phyloP scores from a whole-genome alignment of 2,888 invertebrate species.

The Volucella inanis region DNA sequence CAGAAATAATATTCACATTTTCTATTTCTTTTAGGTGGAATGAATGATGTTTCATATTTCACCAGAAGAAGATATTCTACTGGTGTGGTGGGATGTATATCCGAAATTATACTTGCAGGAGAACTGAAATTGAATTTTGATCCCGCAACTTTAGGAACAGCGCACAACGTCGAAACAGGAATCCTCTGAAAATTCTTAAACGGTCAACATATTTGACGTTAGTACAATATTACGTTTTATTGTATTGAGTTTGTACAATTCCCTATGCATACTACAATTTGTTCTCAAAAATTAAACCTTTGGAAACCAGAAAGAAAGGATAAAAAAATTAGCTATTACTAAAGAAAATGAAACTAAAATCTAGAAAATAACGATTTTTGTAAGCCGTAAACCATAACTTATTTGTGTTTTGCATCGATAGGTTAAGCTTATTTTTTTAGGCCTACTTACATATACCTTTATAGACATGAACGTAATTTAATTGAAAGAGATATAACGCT shows the following conservation, averaged over 20 bases:
- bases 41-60: slow-evolving; percentile 89
- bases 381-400: slow-evolving; percentile 42
- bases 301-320: slow-evolving; percentile 33
- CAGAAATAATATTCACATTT: neutral
- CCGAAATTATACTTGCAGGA: slow-evolving; percentile 91
- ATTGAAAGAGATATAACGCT: slow-evolving; percentile 67
- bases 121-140: slow-evolving; percentile 89
- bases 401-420: slow-evolving; percentile 66
- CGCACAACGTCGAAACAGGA: slow-evolving; percentile 83
- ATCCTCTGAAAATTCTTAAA: slow-evolving; percentile 81
- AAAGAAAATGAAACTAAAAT: slow-evolving; percentile 28
- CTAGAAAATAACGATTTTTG: slow-evolving; percentile 47
- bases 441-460: slow-evolving; percentile 59
- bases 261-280: slow-evolving; percentile 51
- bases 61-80: slow-evolving; percentile 88
- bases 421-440: slow-evolving; percentile 66
- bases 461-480: slow-evolving; percentile 71
- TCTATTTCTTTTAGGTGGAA: slow-evolving; percentile 86
- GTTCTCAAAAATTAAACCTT: slow-evolving; percentile 47
- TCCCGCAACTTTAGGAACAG: slow-evolving; percentile 82
- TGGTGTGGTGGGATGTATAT: slow-evolving; percentile 92
- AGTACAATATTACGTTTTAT: slow-evolving; percentile 79
- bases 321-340: slow-evolving; percentile 16
- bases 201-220: slow-evolving; percentile 81
- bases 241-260: slow-evolving; percentile 72